Evolutionary conservation across 2,888 invertebrate species (phyloP), one percentile per base, ranked within the genome.

Genomic region (Lottia gigantea): DNA sequence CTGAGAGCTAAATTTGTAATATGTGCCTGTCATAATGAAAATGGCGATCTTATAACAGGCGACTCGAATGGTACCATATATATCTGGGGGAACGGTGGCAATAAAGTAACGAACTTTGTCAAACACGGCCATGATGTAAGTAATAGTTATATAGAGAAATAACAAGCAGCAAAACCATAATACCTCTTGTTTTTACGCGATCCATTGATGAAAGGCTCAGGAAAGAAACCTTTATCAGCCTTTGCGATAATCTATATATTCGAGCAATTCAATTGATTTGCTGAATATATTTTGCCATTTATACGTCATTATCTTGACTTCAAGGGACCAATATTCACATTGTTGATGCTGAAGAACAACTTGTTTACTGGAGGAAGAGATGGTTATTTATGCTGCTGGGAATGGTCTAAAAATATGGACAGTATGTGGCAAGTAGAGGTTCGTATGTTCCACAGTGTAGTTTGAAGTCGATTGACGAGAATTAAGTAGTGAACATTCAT

Each of bases 41-140:
- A 74, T 47, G 87, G 86, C 0, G 86, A 86, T 66, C 75, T 87
- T 8, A 76, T 87, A 12, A 87, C 87, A 0, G 87, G 87, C 1
- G 87, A 87, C 72, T 87, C 86, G 8, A 87, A 87, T 70, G 87
- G 87, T 49, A 87, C 86, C 8, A 81, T 88, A 23, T 87, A 88
- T 71, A 78, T 87, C 19, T 88, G 87, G 86, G 85, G 81, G 2
- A 78, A 83, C 62, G 83, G 82, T 2, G 82, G 82, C 15, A 85
- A 85, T 70, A 80, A 74, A 64, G 84, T 87, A 71, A 83, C 82
- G 16, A 87, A 87, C 77, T 82, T 81, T 70, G 78, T 87, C 72
- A 87, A 87, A 70, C 88, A 88, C 75, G 86, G 83, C 0, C 88
- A 88, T 74, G 85, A 87, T 67, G 88, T 87, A 74, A 76, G 83